Base-by-base conservation (phyloP, 2,113 vertebrate genomes). In the Apodemus speciosus region DNA sequence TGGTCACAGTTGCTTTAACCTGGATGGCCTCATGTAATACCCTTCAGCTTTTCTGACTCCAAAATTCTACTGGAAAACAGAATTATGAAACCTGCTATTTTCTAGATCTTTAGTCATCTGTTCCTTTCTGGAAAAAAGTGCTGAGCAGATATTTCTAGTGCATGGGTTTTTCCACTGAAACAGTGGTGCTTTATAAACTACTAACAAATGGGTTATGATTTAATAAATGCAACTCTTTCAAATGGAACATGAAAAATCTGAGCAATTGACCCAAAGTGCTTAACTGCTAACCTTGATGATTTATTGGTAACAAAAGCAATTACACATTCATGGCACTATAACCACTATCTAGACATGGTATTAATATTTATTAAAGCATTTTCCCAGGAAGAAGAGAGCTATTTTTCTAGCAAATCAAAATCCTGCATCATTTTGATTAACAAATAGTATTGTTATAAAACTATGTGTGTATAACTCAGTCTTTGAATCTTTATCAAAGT, bases 261-360 rank as follows among this genome's bases (percentile, higher is more conserved):
- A 95, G 73, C 86, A 92, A 94, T 92, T 96, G 75, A 83, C 27
- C 40, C 51, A 95, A 96, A 95, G 58, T 90, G 73, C 43, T 16
- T 86, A 90, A 83, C 72, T 77, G 72, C 91, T 95, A 93, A 93
- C 92, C 84, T 96, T 95, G 96, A 96, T 95, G 95, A 96, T 96
- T 96, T 96, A 96, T 97, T 94, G 84, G 64, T 89, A 93, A 93
- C 85, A 91, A 96, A 97, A 95, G 79, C 95, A 97, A 97, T 95
- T 92, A 89, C 46, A 87, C 72, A 94, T 79, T 96, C 77, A 91
- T 95, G 87, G 88, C 90, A 87, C 88, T 92, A 51, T 86, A 94
- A 92, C 71, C 43, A 81, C 32, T 71, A 88, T 95, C 64, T 75
- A 93, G 94, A 94, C 89, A 95, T 2, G 66, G 4, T 85, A 94